Conservation (phyloP, 2,888 invertebrate genomes). For the Phaonia tiefii region DNA sequence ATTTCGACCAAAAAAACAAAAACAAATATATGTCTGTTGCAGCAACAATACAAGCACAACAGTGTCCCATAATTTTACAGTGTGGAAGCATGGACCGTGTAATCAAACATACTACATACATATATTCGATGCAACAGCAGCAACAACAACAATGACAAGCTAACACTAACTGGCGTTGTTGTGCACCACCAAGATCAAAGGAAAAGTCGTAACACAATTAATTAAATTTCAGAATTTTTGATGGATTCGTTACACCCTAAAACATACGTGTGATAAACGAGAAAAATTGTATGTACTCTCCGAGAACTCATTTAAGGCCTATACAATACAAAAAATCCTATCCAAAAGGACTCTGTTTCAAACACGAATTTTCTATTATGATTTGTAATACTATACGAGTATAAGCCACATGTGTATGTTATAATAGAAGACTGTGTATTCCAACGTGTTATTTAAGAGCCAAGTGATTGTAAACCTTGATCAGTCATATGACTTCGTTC, state of each 20-base stretch:
- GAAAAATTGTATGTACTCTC: constrained; percentile 36
- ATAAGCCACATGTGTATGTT: constrained; percentile 48
- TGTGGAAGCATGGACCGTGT: constrained; percentile 40
- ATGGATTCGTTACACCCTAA: constrained; percentile 70
- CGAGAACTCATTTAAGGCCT: background rate
- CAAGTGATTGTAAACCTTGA: constrained; percentile 29
- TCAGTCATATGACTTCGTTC: constrained; percentile 58
- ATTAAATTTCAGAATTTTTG: constrained; percentile 69
- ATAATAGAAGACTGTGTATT: no score
- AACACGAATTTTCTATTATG: background rate
- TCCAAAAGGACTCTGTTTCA: constrained; percentile 15
- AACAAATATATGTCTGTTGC: constrained; percentile 42
- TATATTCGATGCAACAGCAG: constrained; percentile 34
- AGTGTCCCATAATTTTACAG: constrained; percentile 25
- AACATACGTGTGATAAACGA: constrained; percentile 68
- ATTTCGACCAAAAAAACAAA: constrained; percentile 7
- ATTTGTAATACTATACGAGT: constrained; percentile 1
- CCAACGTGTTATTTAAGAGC: no score
- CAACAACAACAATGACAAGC: constrained; percentile 32
- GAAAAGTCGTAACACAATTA: constrained; percentile 68
- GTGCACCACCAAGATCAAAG: constrained; percentile 46
- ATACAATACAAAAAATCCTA: constrained; percentile 25
- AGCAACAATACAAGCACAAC: constrained; percentile 25
- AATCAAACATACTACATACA: constrained; percentile 57
- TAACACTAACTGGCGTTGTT: constrained; percentile 35